Conservation (phyloP, 2,113 vertebrate species). For the Tenebrosternarchus preto region DNA sequence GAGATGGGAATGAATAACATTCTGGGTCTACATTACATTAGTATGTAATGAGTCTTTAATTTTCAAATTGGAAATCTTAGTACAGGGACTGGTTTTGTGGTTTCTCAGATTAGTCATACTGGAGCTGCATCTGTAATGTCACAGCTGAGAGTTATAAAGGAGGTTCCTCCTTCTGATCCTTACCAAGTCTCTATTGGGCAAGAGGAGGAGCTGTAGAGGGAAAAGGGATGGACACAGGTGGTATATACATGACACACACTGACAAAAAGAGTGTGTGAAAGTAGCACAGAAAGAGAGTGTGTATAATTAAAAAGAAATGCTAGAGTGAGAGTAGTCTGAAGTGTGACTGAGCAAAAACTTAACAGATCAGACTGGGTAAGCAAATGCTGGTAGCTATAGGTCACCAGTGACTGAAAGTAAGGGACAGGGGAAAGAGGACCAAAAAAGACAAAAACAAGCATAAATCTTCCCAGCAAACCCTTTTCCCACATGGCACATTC, state of each 20-base stretch:
- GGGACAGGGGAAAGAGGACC: neutral
- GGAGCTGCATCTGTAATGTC: conserved; percentile 9
- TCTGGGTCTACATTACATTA: too few relatives aligned
- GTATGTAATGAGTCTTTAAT: too few relatives aligned
- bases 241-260: conserved; percentile 31
- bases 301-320: neutral
- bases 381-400: neutral
- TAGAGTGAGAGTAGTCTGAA: neutral
- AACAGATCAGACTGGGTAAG: conserved; percentile 15
- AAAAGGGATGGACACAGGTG: conserved; percentile 61
- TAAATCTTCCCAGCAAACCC: neutral
- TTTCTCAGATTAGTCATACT: neutral
- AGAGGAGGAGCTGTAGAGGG: conserved; percentile 40
- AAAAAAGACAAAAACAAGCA: neutral
- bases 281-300: conserved; percentile 5
- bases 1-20: too few relatives aligned
- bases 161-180: conserved; percentile 20
- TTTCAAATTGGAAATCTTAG: too few relatives aligned
- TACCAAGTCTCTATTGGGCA: conserved; percentile 17
- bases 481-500: conserved; percentile 34
- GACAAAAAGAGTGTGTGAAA: conserved; percentile 16
- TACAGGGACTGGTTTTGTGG: neutral
- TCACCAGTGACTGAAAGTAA: neutral
- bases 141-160: conserved; percentile 37
- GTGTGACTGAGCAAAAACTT: neutral